Conservation (phyloP, 2,888 invertebrate genomes). For the Therioaphis trifolii region DNA sequence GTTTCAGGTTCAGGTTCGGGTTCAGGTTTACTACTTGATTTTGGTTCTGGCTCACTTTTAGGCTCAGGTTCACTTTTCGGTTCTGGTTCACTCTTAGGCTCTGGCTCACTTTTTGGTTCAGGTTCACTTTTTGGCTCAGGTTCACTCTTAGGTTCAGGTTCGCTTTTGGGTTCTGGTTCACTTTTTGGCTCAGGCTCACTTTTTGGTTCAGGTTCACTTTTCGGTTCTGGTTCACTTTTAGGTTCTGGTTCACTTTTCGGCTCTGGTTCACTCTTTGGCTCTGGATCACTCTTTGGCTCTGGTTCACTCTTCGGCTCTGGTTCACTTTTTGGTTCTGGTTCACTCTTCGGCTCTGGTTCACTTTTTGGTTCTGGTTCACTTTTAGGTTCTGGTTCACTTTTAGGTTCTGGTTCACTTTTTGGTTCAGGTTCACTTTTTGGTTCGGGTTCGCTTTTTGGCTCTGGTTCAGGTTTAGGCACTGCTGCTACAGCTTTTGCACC, state of each 20-base stretch:
- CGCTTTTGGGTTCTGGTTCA: constrained; percentile 69
- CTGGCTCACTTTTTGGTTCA: constrained; percentile 69
- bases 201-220: constrained; percentile 69
- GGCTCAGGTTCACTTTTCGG: constrained; percentile 68
- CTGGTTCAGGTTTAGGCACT: constrained; percentile 65
- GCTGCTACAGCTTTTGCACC: constrained; percentile 46
- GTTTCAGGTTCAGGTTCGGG: constrained; percentile 67
- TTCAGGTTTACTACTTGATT: constrained; percentile 66
- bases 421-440: constrained; percentile 70
- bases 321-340: constrained; percentile 69
- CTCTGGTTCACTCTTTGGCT: constrained; percentile 69
- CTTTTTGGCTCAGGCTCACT: constrained; percentile 69
- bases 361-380: constrained; percentile 69
- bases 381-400: constrained; percentile 70
- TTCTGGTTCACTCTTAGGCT: constrained; percentile 68
- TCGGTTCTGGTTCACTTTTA: constrained; percentile 70
- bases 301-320: constrained; percentile 70
- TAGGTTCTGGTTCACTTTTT: constrained; percentile 64
- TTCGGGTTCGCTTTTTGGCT: constrained; percentile 69
- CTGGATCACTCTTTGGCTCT: constrained; percentile 69
- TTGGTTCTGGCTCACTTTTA: constrained; percentile 68
- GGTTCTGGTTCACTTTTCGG: constrained; percentile 69
- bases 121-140: constrained; percentile 68
- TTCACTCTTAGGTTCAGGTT: constrained; percentile 68
- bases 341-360: constrained; percentile 68